Evolutionary conservation across 2,113 vertebrate genomes (phyloP).

Genomic region (zebrafish (Danio rerio)): DNA sequence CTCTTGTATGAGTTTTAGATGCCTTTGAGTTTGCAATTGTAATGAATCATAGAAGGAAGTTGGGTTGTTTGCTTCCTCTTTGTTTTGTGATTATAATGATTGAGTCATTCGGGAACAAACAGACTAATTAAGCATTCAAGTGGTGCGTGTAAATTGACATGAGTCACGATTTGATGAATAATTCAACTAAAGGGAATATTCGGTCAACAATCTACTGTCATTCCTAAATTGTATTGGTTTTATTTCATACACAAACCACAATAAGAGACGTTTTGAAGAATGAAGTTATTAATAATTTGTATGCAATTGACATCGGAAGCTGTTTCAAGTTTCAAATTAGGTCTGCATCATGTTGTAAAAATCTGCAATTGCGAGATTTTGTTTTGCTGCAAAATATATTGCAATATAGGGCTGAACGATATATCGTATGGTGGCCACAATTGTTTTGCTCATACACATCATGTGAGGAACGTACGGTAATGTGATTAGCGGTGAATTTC

Average conservation of each 20-base stretch:
- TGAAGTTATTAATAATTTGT: background rate
- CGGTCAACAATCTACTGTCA: background rate
- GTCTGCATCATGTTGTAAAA: too few species aligned
- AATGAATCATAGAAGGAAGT: constrained; percentile 19
- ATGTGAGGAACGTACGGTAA: too few species aligned
- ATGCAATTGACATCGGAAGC: background rate
- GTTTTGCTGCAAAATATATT: too few species aligned
- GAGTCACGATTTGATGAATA: background rate
- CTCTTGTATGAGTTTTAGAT: background rate
- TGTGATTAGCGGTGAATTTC: too few species aligned
- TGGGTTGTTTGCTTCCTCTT: constrained; percentile 3
- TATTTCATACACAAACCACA: background rate
- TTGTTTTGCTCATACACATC: too few species aligned
- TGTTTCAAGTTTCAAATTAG: background rate
- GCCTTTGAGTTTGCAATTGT: background rate
- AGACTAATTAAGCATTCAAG: background rate
- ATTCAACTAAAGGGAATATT: background rate
- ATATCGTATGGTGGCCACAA: too few species aligned
- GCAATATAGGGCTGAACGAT: too few species aligned
- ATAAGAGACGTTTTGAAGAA: background rate
- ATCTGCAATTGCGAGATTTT: too few species aligned
- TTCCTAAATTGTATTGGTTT: background rate
- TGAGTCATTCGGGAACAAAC: constrained; percentile 6
- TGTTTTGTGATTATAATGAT: background rate
- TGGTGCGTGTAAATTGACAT: background rate